phyloP scores from a whole-genome alignment of 2,797 vertebrate genomes.

The Sebastes variabilis region DNA sequence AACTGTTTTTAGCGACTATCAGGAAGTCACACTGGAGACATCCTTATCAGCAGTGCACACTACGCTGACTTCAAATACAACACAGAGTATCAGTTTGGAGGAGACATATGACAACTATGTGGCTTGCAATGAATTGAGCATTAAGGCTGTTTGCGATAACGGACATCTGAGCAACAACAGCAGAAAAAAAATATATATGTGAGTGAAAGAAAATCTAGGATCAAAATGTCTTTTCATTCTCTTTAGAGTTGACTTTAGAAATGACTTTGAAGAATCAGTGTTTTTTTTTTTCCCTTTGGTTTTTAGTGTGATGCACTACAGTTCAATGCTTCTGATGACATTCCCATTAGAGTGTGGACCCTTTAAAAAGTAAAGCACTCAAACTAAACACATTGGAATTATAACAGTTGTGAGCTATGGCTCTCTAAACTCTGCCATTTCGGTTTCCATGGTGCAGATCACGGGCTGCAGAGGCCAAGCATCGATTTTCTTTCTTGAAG shows the following conservation, averaged over 20 bases:
- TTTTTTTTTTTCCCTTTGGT: slow-evolving; percentile 4
- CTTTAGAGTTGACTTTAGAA: slow-evolving; percentile 42
- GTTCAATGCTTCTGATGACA: slow-evolving; percentile 56
- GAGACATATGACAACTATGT: slow-evolving; percentile 58
- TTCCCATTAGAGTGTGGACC: slow-evolving; percentile 46
- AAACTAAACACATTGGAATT: slow-evolving; percentile 62
- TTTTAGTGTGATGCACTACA: slow-evolving; percentile 43
- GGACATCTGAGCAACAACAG: slow-evolving; percentile 50
- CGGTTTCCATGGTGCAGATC: slow-evolving; percentile 76
- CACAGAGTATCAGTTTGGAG: slow-evolving; percentile 60
- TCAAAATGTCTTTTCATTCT: slow-evolving; percentile 47
- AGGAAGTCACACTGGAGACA: slow-evolving; percentile 51
- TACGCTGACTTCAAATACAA: slow-evolving; percentile 56
- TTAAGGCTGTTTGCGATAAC: slow-evolving; percentile 59
- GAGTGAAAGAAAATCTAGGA: slow-evolving; percentile 31
- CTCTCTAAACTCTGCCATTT: slow-evolving; percentile 68
- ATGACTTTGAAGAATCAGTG: slow-evolving; percentile 41
- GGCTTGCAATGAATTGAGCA: slow-evolving; percentile 51
- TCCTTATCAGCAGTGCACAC: slow-evolving; percentile 70
- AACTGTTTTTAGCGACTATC: slow-evolving; percentile 51
- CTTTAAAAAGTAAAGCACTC: slow-evolving; percentile 65
- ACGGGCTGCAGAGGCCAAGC: slow-evolving; percentile 69
- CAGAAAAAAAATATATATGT: slow-evolving; percentile 21
- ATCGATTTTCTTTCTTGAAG: slow-evolving; percentile 71
- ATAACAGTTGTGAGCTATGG: slow-evolving; percentile 63